Base-by-base conservation (phyloP, 2,888 invertebrate species). In the Nymphalis polychloros region DNA sequence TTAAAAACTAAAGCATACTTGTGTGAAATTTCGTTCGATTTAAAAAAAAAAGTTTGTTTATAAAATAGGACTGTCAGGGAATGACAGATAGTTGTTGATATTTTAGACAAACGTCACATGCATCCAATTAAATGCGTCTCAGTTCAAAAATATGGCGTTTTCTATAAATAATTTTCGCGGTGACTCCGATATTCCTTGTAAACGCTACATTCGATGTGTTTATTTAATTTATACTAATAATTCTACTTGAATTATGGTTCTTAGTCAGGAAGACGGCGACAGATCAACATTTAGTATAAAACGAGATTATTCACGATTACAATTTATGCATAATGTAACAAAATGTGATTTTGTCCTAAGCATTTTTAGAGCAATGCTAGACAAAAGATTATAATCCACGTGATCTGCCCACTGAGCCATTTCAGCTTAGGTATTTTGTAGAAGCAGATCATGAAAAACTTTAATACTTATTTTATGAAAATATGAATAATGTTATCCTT, bases 181-280 rank as follows among this genome's bases (percentile, higher is more conserved):
- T 79, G 81, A 83, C 84, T 85, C 57, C 75, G 77, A 81, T 83
- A 86, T 88, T 84, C 83, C 83, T 85, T 86, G 84, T 88, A 85
- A 87, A 86, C 78, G 88, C 87, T 88, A 79, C 81, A 83, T 81
- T 86, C 86, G 89, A 90, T 81, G 87, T 90, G 88, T 90, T 90
- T 90, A 89, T 90, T 90, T 90, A 87, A 89, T 91, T 87, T 87
- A 90, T 89, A 86, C 87, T 83, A 85, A 90, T 90, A 89, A 88
- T 84, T 91, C 87, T 86, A 82, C 74, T 81, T 88, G 87, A 91
- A 87, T 89, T 90, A 91, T 89, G 85, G 78, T 83, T 41, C 85
- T 88, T 88, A 86, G 88, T 88, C 86, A 86, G 89, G 88, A 90
- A 89, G 89, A 86, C 86, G 86, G 86, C 85, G 89, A 89, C 86